A percentile compares a stretch with the other conserved stretches of the same genome.
These are phyloP conservation scores for Gryllus longicercus DNA, from an alignment of 2,888 invertebrate genomes.

Conservation along the genomic window DNA sequence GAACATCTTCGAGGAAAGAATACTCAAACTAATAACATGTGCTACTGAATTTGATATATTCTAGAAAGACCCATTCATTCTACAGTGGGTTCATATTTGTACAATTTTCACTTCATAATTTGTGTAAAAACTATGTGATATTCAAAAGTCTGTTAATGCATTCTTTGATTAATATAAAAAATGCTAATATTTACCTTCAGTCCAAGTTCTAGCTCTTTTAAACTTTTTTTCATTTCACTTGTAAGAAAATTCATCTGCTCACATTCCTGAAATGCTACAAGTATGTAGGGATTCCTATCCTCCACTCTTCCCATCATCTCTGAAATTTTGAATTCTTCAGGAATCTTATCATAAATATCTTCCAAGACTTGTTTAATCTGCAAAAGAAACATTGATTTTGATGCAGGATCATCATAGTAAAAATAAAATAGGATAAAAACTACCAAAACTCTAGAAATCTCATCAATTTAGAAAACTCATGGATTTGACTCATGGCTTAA, in stretches of 20 bases:
- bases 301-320: slow-evolving; percentile 85
- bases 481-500: neutral
- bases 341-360: slow-evolving; percentile 83
- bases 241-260: slow-evolving; percentile 91
- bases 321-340: slow-evolving; percentile 79
- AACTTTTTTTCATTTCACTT: slow-evolving; percentile 72
- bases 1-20: no score
- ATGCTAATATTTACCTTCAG: slow-evolving; percentile 61
- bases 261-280: slow-evolving; percentile 90
- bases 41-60: no score
- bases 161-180: neutral
- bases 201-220: slow-evolving; percentile 82
- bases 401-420: neutral
- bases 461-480: neutral
- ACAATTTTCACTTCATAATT: no score
- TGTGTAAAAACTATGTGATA: neutral
- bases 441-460: neutral
- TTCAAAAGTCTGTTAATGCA: neutral
- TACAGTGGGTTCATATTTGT: no score
- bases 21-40: no score
- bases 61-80: no score
- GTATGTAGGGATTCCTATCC: slow-evolving; percentile 85
- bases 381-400: slow-evolving; percentile 29
- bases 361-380: slow-evolving; percentile 73
- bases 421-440: neutral